These are phyloP conservation scores for Cephalotes varians DNA, from an alignment of 2,888 invertebrate species.

Conservation along the genomic window DNA sequence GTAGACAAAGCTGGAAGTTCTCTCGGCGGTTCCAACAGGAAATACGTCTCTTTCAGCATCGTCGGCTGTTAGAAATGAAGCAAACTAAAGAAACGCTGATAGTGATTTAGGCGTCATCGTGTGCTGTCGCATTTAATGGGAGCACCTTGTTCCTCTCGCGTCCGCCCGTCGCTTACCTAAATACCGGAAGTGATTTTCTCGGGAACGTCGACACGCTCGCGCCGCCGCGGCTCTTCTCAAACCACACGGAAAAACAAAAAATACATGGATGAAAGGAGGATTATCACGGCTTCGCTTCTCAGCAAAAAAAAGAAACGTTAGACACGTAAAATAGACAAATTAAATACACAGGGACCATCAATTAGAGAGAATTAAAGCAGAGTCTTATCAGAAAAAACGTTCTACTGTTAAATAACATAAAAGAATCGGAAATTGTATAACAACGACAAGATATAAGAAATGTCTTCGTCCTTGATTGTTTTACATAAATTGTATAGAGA, in stretches of 20 bases:
- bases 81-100: constrained; percentile 55
- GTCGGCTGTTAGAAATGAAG: constrained; percentile 18
- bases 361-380: neutral
- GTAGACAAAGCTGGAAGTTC: constrained; percentile 27
- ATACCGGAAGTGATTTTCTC: constrained; percentile 79
- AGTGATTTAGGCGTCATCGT: constrained; percentile 62
- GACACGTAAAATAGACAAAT: constrained; percentile 68
- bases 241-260: constrained; percentile 69
- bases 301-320: constrained; percentile 3
- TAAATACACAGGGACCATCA: constrained; percentile 38
- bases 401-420: neutral
- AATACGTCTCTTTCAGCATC: constrained; percentile 54
- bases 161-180: constrained; percentile 73
- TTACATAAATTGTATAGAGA: neutral
- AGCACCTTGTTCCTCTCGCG: constrained; percentile 39
- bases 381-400: neutral
- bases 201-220: constrained; percentile 68
- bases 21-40: constrained; percentile 1
- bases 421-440: neutral
- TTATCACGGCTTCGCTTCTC: constrained; percentile 50
- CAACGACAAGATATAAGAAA: neutral
- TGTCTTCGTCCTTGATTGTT: neutral
- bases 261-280: constrained; percentile 68
- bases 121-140: constrained; percentile 59
- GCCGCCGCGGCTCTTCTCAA: constrained; percentile 57